A percentile compares a stretch with the other conserved stretches of the same genome.
These are phyloP conservation scores for Busseola fusca DNA, from an alignment of 2,888 invertebrate species.

Conservation along the genomic window DNA sequence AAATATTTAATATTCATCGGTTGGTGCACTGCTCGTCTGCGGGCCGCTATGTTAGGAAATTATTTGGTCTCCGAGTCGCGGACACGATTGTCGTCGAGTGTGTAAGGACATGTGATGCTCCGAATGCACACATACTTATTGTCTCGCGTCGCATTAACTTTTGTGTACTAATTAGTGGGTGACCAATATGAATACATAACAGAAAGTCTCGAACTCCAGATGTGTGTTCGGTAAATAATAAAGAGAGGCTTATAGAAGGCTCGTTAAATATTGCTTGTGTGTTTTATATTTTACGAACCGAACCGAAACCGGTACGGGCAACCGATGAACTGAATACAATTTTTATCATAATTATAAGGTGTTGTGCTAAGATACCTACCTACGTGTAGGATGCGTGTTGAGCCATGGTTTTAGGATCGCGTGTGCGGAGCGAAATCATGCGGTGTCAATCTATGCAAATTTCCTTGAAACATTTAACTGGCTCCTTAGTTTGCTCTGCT, in stretches of 20 bases:
- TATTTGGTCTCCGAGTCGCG: conserved; percentile 69
- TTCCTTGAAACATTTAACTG: conserved; percentile 86
- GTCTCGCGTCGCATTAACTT: conserved; percentile 83
- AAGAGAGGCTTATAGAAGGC: conserved; percentile 77
- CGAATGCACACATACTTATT: conserved; percentile 78
- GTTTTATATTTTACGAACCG: conserved; percentile 80
- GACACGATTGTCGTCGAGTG: conserved; percentile 62
- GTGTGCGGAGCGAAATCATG: conserved; percentile 79
- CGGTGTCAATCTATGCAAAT: conserved; percentile 88
- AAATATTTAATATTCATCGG: conserved; percentile 86
- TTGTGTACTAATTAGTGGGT: conserved; percentile 89
- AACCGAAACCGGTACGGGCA: conserved; percentile 78
- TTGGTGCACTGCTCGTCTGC: conserved; percentile 72
- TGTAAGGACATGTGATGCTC: conserved; percentile 78
- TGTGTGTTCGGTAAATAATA: conserved; percentile 86
- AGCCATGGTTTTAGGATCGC: conserved; percentile 69
- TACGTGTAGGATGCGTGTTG: conserved; percentile 68
- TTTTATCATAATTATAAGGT: conserved; percentile 75
- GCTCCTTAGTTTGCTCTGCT: conserved; percentile 79
- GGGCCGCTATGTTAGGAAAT: conserved; percentile 72
- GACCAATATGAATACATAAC: conserved; percentile 87
- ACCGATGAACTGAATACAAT: conserved; percentile 71
- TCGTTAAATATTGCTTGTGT: conserved; percentile 81
- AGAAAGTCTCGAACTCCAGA: conserved; percentile 86
- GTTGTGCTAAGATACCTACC: conserved; percentile 68